Percentiles rank a stretch among this genome's conserved stretches.
These are phyloP conservation scores for Drosophila lacteicornis DNA, from an alignment of 1,140 invertebrate species.

Conservation along the genomic window DNA sequence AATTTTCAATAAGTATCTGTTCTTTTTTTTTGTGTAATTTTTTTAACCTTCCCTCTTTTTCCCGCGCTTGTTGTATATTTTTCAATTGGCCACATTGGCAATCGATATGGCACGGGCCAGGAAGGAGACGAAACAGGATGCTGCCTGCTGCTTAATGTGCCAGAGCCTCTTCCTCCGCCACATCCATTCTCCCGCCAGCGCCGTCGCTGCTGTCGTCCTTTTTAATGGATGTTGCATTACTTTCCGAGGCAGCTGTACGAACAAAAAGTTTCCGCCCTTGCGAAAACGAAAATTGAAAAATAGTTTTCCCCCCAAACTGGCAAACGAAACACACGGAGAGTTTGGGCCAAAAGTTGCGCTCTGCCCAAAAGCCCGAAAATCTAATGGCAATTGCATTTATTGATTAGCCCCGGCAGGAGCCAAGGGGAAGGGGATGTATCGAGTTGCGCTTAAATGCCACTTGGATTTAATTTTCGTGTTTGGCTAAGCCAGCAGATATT, in stretches of 20 bases:
- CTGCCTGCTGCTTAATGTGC: slow-evolving; percentile 45
- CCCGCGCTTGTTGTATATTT: slow-evolving; percentile 44
- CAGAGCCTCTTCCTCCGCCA: slow-evolving; percentile 4
- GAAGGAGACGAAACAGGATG: slow-evolving; percentile 3
- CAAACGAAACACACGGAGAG: slow-evolving; percentile 35
- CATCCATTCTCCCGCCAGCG: background rate
- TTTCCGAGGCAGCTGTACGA: slow-evolving; percentile 48
- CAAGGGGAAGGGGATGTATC: slow-evolving; percentile 9
- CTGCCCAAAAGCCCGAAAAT: slow-evolving; percentile 27
- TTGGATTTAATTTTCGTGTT: slow-evolving; percentile 40
- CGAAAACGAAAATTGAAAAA: slow-evolving; percentile 71
- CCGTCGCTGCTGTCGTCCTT: slow-evolving; percentile 38
- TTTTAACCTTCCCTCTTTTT: background rate
- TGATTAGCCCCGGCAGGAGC: slow-evolving; percentile 53
- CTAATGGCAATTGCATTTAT: slow-evolving; percentile 64
- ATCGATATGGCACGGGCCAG: slow-evolving; percentile 54
- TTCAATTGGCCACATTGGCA: slow-evolving; percentile 71
- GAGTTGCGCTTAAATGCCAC: slow-evolving; percentile 26
- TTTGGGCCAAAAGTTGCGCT: slow-evolving; percentile 37
- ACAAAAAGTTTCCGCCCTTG: slow-evolving; percentile 50
- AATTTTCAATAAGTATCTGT: too few relatives aligned
- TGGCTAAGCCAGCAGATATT: slow-evolving; percentile 30
- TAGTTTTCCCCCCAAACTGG: slow-evolving; percentile 48
- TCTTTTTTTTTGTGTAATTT: too few relatives aligned
- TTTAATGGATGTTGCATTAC: slow-evolving; percentile 79